Evolutionary conservation across 2,113 vertebrate species (phyloP).

Genomic region (Alces alces): DNA sequence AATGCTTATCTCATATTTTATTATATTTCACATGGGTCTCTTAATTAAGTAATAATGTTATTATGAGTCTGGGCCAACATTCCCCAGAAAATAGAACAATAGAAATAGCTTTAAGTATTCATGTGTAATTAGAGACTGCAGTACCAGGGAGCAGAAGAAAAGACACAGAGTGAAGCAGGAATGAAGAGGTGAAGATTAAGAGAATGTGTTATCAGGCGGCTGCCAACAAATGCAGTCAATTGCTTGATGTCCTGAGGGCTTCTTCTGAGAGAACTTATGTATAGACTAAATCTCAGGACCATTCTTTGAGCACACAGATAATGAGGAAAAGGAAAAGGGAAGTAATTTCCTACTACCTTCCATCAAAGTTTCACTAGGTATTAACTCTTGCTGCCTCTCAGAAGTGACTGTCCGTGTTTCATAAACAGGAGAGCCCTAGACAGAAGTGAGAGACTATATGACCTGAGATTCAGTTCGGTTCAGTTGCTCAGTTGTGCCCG

Average conservation of each 20-base stretch:
- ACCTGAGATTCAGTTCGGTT: background rate
- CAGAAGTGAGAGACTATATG: background rate
- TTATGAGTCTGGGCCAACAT: background rate
- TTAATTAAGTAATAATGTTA: constrained; percentile 10
- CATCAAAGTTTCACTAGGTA: background rate
- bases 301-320: background rate
- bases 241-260: background rate
- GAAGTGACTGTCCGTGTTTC: background rate
- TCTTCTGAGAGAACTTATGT: background rate
- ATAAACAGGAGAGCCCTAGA: background rate
- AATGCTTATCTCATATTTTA: constrained; percentile 15
- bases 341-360: background rate
- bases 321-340: background rate
- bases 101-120: background rate
- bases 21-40: background rate
- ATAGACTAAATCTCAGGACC: background rate
- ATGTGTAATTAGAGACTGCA: background rate
- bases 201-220: background rate
- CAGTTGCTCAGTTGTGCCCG: background rate
- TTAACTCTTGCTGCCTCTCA: background rate
- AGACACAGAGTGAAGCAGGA: background rate
- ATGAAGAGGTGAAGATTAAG: background rate
- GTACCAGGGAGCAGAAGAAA: background rate
- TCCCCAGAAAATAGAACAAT: background rate
- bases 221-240: background rate